A percentile compares a stretch with the other conserved stretches of the same genome.
These are phyloP conservation scores for Diarsia rubi DNA, from an alignment of 2,888 invertebrate species.

Conservation along the genomic window DNA sequence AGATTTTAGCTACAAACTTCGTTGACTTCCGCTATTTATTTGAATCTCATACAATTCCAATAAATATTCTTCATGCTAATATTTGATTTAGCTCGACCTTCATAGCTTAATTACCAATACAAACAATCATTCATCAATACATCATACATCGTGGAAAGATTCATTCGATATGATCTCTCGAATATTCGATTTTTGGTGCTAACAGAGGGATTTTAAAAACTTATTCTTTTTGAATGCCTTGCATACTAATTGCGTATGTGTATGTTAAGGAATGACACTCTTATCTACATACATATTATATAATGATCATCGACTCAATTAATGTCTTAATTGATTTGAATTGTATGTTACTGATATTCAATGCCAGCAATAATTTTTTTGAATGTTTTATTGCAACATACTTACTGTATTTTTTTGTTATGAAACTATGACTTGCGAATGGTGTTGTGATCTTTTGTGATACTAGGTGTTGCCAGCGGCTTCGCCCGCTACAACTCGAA, in stretches of 20 bases:
- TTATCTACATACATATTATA: not conserved
- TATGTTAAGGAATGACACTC: not conserved
- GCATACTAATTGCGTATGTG: too few species aligned
- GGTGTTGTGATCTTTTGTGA: not conserved
- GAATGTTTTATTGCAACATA: not conserved
- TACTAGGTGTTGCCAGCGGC: too few species aligned
- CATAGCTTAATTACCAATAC: not conserved
- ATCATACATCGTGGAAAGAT: not conserved
- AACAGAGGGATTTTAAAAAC: too few species aligned
- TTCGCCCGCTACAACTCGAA: too few species aligned
- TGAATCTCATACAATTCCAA: not conserved
- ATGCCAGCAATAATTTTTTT: not conserved
- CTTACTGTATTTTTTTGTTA: not conserved
- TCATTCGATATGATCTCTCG: not conserved
- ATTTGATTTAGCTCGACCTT: conserved; percentile 14
- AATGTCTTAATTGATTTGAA: not conserved
- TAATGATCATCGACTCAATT: not conserved
- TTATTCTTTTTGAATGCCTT: too few species aligned
- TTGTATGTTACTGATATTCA: not conserved
- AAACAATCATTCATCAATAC: not conserved
- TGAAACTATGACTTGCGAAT: not conserved
- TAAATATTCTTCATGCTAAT: conserved; percentile 23
- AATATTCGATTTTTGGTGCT: not conserved
- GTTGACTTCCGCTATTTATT: conserved; percentile 28
- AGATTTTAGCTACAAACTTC: not conserved